These are phyloP conservation scores for Agrilus planipennis DNA, from an alignment of 1,140 invertebrate genomes.

Conservation along the genomic window DNA sequence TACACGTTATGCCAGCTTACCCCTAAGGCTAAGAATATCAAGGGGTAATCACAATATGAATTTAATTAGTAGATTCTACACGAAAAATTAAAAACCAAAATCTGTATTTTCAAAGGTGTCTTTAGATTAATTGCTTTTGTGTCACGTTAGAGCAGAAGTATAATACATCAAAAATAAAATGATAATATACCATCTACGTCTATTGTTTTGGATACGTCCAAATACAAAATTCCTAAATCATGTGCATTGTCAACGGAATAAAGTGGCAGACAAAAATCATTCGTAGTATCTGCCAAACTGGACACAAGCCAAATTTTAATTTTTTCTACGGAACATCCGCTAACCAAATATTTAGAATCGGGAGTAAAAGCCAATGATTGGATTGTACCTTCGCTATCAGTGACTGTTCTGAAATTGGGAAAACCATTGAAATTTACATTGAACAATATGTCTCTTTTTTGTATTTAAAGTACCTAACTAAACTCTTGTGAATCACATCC, in stretches of 20 bases:
- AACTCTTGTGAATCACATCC: slow-evolving; percentile 50
- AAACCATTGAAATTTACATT: no score
- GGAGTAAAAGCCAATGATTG: slow-evolving; percentile 50
- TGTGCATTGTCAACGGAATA: slow-evolving; percentile 51
- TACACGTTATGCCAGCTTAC: no score
- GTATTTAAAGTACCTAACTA: slow-evolving; percentile 50
- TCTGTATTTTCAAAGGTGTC: no score
- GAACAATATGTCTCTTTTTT: no score
- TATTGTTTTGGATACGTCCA: slow-evolving; percentile 56
- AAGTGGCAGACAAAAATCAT: slow-evolving; percentile 28
- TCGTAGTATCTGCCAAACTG: slow-evolving; percentile 35
- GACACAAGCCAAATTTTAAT: slow-evolving; percentile 50
- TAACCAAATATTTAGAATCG: slow-evolving; percentile 52
- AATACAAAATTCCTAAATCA: slow-evolving; percentile 58
- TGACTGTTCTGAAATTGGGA: slow-evolving; percentile 43
- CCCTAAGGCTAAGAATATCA: no score
- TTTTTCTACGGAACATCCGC: slow-evolving; percentile 52
- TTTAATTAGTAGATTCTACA: no score
- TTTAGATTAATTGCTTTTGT: no score
- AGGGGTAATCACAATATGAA: no score
- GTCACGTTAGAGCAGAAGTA: no score
- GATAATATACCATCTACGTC: no score
- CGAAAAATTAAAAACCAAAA: no score
- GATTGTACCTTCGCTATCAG: slow-evolving; percentile 55
- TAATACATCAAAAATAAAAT: no score